phyloP scores from a whole-genome alignment of 2,888 invertebrate genomes.

The Dascillus cervinus region DNA sequence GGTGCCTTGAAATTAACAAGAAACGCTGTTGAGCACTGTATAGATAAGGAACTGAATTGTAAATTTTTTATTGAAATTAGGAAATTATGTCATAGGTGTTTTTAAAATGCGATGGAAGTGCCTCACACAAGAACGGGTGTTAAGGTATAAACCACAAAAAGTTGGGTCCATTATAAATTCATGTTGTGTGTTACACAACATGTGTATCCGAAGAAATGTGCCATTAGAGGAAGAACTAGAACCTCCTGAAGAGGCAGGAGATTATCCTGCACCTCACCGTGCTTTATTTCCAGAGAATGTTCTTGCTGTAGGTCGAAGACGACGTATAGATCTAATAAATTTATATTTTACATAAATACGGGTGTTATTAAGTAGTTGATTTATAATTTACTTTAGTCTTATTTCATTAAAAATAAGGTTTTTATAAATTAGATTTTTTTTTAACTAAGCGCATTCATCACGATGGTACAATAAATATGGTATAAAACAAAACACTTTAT shows the following conservation, averaged over 20 bases:
- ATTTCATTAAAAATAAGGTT: not conserved
- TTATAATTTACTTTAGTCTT: not conserved
- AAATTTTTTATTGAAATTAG: too few species aligned
- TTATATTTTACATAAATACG: not conserved
- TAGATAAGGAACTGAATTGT: too few species aligned
- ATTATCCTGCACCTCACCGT: not conserved
- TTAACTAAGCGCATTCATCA: not conserved
- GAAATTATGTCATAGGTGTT: constrained; percentile 10
- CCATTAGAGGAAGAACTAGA: not conserved
- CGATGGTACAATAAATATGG: too few species aligned
- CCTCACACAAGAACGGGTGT: constrained; percentile 8
- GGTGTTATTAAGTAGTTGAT: not conserved
- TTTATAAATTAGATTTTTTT: not conserved
- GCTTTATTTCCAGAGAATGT: not conserved
- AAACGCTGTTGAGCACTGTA: constrained; percentile 10
- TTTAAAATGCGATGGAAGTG: constrained; percentile 12
- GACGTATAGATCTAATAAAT: not conserved
- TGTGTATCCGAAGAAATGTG: constrained; percentile 8
- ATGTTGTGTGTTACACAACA: constrained; percentile 12
- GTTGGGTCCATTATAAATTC: constrained; percentile 8
- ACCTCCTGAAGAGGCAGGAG: too few species aligned
- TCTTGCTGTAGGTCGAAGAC: not conserved
- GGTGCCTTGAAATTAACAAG: constrained; percentile 4
- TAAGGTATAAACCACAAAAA: constrained; percentile 7
- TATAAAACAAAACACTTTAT: too few species aligned